These are phyloP conservation scores for Cephus sareptanus DNA, from an alignment of 2,888 invertebrate species.

Conservation along the genomic window DNA sequence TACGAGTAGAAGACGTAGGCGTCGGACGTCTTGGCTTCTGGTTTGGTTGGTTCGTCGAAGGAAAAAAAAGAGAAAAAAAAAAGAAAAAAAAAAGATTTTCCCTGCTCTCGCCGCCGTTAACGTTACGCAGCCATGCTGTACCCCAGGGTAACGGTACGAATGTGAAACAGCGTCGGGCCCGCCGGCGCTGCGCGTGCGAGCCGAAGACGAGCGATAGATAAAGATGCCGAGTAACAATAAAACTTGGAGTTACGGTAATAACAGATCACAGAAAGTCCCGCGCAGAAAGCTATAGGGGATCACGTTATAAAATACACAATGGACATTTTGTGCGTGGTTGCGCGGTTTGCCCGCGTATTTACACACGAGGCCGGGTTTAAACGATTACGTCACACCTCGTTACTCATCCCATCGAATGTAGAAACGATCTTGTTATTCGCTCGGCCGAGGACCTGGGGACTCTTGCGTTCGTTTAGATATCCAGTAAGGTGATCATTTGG, in stretches of 20 bases:
- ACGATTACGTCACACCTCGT: constrained; percentile 42
- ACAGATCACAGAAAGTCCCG: neutral
- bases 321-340: neutral
- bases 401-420: constrained; percentile 33
- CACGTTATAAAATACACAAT: neutral
- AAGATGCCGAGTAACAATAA: neutral
- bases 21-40: neutral
- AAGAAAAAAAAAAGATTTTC: neutral
- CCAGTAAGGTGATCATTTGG: neutral
- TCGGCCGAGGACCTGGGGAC: neutral
- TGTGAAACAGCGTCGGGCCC: neutral
- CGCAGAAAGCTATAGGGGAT: neutral
- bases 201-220: neutral
- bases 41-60: no score
- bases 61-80: neutral
- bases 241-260: neutral
- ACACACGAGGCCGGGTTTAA: constrained; percentile 28
- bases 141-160: neutral
- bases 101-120: neutral
- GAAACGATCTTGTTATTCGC: neutral
- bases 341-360: neutral
- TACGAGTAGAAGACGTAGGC: neutral
- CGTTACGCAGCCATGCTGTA: neutral
- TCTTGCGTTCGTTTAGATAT: neutral
- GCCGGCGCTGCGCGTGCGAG: no score